These are phyloP conservation scores for Nesoenas mayeri DNA, from an alignment of 2,113 vertebrate genomes.

Conservation along the genomic window DNA sequence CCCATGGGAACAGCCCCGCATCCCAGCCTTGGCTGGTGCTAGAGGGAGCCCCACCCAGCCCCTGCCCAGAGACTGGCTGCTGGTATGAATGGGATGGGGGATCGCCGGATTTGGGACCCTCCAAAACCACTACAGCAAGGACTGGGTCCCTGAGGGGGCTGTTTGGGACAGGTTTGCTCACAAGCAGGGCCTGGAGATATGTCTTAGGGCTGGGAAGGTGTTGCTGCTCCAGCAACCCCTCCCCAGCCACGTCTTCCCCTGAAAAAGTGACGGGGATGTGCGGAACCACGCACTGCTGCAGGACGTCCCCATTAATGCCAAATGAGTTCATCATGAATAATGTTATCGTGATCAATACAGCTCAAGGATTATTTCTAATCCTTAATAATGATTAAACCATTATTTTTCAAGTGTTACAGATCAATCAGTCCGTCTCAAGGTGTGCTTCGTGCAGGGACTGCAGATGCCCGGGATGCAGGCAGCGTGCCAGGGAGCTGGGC, in stretches of 20 bases:
- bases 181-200: background rate
- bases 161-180: background rate
- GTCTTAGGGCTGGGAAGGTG: background rate
- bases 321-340: slow-evolving; percentile 70
- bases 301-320: slow-evolving; percentile 25
- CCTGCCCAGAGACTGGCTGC: background rate
- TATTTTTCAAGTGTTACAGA: slow-evolving; percentile 75
- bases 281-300: background rate
- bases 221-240: background rate
- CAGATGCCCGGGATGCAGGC: background rate
- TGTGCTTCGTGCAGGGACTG: slow-evolving; percentile 45
- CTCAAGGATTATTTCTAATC: slow-evolving; percentile 78
- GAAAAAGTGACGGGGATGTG: background rate
- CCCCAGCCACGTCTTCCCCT: accelerated
- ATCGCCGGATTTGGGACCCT: background rate
- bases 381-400: slow-evolving; percentile 76
- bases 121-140: background rate
- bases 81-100: background rate
- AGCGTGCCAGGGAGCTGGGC: background rate
- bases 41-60: background rate
- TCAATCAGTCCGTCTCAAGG: slow-evolving; percentile 74
- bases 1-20: background rate
- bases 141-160: accelerated
- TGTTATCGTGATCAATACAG: slow-evolving; percentile 53
- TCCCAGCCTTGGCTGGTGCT: background rate